These are phyloP conservation scores for Buathra laborator DNA, from an alignment of 2,888 invertebrate genomes.

Conservation along the genomic window DNA sequence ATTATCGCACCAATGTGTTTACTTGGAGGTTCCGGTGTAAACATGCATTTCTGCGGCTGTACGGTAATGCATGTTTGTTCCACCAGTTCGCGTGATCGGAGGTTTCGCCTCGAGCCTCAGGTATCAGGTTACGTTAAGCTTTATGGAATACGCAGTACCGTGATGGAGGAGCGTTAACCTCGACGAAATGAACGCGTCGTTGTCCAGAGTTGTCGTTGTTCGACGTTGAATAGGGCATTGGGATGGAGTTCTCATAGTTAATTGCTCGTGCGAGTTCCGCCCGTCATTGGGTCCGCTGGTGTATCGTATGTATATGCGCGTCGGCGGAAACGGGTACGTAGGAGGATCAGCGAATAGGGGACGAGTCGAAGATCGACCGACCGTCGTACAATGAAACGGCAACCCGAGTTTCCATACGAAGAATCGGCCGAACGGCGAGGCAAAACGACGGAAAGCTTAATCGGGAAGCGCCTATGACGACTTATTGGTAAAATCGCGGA, in stretches of 20 bases:
- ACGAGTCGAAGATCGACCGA: constrained; percentile 8
- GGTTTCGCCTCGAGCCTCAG: background rate
- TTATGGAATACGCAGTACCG: constrained; percentile 13
- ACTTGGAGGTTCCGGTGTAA: background rate
- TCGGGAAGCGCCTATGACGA: too few species aligned
- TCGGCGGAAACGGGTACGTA: background rate
- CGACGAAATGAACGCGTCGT: constrained; percentile 1
- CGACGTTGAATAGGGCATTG: constrained; percentile 9
- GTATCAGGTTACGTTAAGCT: background rate
- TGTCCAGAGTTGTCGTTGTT: background rate
- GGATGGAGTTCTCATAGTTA: constrained; percentile 6
- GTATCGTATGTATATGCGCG: background rate
- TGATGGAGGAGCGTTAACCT: background rate
- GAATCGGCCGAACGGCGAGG: background rate
- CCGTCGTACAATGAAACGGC: background rate
- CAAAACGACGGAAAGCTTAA: too few species aligned
- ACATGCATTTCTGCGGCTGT: background rate
- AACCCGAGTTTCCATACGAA: background rate
- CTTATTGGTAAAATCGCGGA: too few species aligned
- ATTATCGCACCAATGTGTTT: too few species aligned
- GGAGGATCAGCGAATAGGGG: background rate
- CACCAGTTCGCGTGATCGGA: background rate
- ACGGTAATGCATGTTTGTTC: background rate
- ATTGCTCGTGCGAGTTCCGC: background rate
- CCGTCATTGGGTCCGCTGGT: background rate